These are phyloP conservation scores for Drosophila cyrtoloma DNA, from an alignment of 2,888 invertebrate species.

Conservation along the genomic window DNA sequence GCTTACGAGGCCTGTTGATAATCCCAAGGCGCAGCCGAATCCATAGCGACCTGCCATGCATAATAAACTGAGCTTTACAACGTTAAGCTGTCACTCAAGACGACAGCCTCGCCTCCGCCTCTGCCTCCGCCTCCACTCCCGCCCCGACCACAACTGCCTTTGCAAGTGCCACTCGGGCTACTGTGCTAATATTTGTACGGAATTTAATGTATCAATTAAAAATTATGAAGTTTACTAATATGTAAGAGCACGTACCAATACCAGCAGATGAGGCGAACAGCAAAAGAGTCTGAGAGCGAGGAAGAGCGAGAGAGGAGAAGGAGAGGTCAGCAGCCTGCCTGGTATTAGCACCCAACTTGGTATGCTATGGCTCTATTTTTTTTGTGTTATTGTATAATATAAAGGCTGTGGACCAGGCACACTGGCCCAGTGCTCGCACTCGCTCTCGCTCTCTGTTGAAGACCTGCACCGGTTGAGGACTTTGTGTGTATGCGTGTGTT, in stretches of 20 bases:
- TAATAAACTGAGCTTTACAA: conserved; percentile 78
- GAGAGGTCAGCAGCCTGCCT: conserved; percentile 15
- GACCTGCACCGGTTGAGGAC: conserved; percentile 13
- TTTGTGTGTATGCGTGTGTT: conserved; percentile 60
- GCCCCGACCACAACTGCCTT: not conserved
- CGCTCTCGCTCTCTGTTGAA: not conserved
- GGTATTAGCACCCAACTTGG: conserved; percentile 74
- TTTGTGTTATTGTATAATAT: conserved; percentile 79
- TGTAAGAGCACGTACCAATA: conserved; percentile 83
- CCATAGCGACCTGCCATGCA: conserved; percentile 59
- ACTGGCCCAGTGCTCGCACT: conserved; percentile 3
- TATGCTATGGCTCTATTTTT: conserved; percentile 62
- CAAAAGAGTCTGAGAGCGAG: not conserved
- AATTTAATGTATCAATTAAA: conserved; percentile 86
- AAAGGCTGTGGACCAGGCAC: conserved; percentile 47
- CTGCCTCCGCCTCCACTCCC: too few species aligned
- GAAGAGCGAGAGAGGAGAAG: not conserved
- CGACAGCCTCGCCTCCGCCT: conserved; percentile 6
- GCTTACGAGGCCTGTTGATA: conserved; percentile 49
- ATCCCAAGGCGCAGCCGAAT: conserved; percentile 43
- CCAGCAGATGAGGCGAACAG: conserved; percentile 3
- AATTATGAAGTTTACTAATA: conserved; percentile 85
- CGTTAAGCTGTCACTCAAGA: conserved; percentile 79
- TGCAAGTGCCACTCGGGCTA: conserved; percentile 25
- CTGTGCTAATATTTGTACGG: conserved; percentile 76